Conservation (phyloP, 1,140 invertebrate genomes). For the Drosophila watanabei region DNA sequence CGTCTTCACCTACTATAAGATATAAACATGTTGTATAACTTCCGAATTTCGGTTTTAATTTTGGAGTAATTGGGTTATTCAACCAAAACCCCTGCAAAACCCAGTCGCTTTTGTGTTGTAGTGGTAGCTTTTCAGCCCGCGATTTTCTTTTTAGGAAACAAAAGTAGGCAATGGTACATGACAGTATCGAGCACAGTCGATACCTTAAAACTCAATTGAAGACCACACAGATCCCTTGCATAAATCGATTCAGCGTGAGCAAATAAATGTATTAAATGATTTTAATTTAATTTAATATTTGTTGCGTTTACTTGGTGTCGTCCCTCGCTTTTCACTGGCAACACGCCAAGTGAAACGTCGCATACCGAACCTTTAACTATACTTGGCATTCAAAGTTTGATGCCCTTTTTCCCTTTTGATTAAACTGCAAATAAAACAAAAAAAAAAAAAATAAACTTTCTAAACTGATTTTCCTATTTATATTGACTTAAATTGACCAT, state of each 20-base stretch:
- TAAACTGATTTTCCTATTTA: not conserved
- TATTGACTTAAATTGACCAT: no score
- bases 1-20: no score
- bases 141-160: not conserved
- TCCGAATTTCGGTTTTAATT: no score
- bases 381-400: slow-evolving; percentile 17
- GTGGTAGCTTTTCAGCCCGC: not conserved
- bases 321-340: not conserved
- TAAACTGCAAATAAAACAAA: not conserved
- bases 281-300: not conserved
- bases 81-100: not conserved
- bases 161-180: not conserved
- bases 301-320: not conserved
- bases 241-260: not conserved
- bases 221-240: not conserved
- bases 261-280: not conserved
- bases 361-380: slow-evolving; percentile 48
- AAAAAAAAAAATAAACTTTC: not conserved
- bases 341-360: not conserved
- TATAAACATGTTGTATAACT: no score
- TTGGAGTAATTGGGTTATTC: not conserved
- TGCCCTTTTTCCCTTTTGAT: not conserved
- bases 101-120: not conserved
- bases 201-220: not conserved
- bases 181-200: not conserved